Conservation (phyloP, 2,888 invertebrate species). For the Carcina quercana region DNA sequence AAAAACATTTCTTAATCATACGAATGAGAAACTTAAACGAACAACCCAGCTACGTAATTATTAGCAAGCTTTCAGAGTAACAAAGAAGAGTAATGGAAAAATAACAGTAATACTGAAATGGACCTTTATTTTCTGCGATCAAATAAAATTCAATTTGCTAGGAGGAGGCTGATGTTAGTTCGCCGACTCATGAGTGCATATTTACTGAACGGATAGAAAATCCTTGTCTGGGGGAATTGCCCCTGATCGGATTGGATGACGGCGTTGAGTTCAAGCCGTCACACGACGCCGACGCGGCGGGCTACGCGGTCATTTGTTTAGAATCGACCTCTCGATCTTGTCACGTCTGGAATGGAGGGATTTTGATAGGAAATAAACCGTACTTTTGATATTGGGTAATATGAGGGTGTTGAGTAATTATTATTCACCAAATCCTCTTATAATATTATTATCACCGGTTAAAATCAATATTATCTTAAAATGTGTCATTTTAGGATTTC, state of each 20-base stretch:
- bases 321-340: conserved; percentile 13
- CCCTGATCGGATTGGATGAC: conserved; percentile 52
- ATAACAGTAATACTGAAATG: conserved; percentile 14
- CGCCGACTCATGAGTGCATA: conserved; percentile 49
- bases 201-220: conserved; percentile 55
- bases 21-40: too few species aligned
- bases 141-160: conserved; percentile 54
- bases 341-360: conserved; percentile 27
- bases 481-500: too few species aligned
- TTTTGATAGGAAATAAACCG: too few species aligned
- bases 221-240: conserved; percentile 52
- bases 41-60: too few species aligned
- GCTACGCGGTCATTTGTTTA: conserved; percentile 53
- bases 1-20: too few species aligned
- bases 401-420: too few species aligned
- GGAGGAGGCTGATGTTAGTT: conserved; percentile 41
- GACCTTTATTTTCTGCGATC: conserved; percentile 25
- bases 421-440: too few species aligned
- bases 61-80: too few species aligned
- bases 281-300: conserved; percentile 30
- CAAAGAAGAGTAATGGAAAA: too few species aligned
- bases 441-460: too few species aligned
- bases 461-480: too few species aligned
- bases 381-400: too few species aligned
- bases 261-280: conserved; percentile 31